Percentiles rank a stretch among this genome's conserved stretches.
Conservation (phyloP, 2,888 invertebrate genomes). For the Plutella xylostella region DNA sequence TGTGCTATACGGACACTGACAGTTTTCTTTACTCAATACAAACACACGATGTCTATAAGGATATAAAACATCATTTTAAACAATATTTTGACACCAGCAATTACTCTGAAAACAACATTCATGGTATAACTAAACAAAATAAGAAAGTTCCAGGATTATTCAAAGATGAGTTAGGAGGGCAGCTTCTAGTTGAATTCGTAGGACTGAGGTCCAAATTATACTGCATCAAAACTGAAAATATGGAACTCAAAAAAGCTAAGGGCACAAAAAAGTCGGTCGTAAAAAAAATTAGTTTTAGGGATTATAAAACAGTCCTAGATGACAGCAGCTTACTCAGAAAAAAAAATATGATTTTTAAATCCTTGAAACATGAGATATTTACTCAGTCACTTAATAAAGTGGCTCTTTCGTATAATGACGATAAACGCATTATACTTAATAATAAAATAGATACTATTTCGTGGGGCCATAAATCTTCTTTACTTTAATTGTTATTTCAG, state of each 20-base stretch:
- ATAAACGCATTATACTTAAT: background rate
- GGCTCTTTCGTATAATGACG: background rate
- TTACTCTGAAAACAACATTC: conserved; percentile 5
- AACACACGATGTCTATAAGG: conserved; percentile 9
- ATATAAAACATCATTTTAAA: conserved; percentile 1
- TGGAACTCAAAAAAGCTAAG: background rate
- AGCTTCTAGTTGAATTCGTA: background rate
- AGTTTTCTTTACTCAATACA: conserved; percentile 10
- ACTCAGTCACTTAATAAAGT: background rate
- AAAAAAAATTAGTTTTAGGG: background rate
- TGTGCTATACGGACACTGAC: conserved; percentile 15
- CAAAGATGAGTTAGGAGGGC: conserved; percentile 2
- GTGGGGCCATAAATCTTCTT: background rate
- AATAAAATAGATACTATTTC: conserved; percentile 3
- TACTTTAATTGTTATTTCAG: background rate
- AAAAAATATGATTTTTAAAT: background rate
- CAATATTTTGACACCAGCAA: conserved; percentile 8
- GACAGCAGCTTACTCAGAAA: background rate
- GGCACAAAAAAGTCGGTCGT: background rate
- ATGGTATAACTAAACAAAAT: conserved; percentile 6
- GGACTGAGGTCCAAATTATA: conserved; percentile 1
- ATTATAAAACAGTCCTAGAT: background rate
- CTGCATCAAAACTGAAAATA: background rate
- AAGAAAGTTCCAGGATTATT: background rate
- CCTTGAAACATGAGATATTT: background rate